Base-by-base conservation (phyloP, 1,140 invertebrate species). In the Apis florea region DNA sequence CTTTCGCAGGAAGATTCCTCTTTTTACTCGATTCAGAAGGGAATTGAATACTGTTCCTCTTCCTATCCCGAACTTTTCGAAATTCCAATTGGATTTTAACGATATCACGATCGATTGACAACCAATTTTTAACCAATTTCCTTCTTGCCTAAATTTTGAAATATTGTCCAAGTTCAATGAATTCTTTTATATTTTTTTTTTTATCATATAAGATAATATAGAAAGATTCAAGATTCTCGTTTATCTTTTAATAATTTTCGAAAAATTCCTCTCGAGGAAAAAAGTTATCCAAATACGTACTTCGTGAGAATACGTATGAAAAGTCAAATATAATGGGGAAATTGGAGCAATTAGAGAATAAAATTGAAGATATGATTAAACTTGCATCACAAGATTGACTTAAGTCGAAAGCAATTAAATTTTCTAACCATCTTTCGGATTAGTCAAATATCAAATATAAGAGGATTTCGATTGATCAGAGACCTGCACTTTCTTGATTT, bases 1-100 rank as follows among this genome's bases (percentile, higher is more conserved):
- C 58, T 59, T 69, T 69, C 70, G 47, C 58, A 47, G 61, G 74
- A 74, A 69, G 58, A 85, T 81, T 63, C 53, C 59, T 31, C n/a
- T 58, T 51, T 61, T 54, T 21, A 24, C 58, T 76, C 53, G 69
- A 73, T 31, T 64, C 70, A 72, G 68, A 59, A 61, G 69, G 31
- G 40, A 68, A 6, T 6, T 26, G 68, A 61, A 77, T 58, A 75
- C 53, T 73, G 64, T 40, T 51, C 58, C 24, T 69, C 54, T 31
- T 69, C 21, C 17, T 15, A 3, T 15, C 49, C 3, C 11, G 2
- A 31, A 26, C n/a, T 40, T 40, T 40, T 40, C 54, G 11, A 59
- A 59, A n/a, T 47, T 31, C n/a, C 12, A 19, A 12, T 40, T 40
- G 15, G 31, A 40, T 6, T 40, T 6, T 67, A 15, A 40, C 10